These are phyloP conservation scores for Galerucella calmariensis DNA, from an alignment of 2,888 invertebrate species.

Conservation along the genomic window DNA sequence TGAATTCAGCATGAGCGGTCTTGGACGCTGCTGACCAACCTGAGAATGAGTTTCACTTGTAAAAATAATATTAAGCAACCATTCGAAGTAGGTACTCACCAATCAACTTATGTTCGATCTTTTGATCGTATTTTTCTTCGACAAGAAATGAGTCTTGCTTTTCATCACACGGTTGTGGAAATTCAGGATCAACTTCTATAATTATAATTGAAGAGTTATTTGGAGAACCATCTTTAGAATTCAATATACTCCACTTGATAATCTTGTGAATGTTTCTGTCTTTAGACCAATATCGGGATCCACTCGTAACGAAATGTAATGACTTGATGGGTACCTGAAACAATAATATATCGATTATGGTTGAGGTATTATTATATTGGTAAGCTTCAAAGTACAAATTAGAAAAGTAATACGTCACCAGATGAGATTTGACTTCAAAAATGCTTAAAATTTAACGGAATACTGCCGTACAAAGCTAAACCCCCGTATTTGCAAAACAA, in stretches of 20 bases:
- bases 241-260: background rate
- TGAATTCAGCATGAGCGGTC: background rate
- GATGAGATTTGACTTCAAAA: too few relatives aligned
- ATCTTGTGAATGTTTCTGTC: slow-evolving; percentile 3
- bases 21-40: slow-evolving; percentile 9
- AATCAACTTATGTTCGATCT: background rate
- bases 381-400: too few relatives aligned
- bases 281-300: slow-evolving; percentile 6
- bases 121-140: slow-evolving; percentile 1
- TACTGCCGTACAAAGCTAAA: too few relatives aligned
- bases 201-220: background rate
- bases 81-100: background rate
- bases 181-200: background rate
- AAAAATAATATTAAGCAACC: too few relatives aligned
- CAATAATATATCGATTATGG: background rate
- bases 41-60: background rate
- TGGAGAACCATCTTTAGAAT: background rate
- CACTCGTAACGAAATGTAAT: background rate
- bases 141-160: background rate
- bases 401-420: too few relatives aligned
- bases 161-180: background rate
- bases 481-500: too few relatives aligned
- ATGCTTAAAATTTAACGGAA: too few relatives aligned
- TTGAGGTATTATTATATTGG: too few relatives aligned
- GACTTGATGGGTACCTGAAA: background rate